A percentile compares a stretch with the other conserved stretches of the same genome.
These are phyloP conservation scores for Sarcoramphus papa DNA, from an alignment of 2,797 vertebrate species.

Conservation along the genomic window DNA sequence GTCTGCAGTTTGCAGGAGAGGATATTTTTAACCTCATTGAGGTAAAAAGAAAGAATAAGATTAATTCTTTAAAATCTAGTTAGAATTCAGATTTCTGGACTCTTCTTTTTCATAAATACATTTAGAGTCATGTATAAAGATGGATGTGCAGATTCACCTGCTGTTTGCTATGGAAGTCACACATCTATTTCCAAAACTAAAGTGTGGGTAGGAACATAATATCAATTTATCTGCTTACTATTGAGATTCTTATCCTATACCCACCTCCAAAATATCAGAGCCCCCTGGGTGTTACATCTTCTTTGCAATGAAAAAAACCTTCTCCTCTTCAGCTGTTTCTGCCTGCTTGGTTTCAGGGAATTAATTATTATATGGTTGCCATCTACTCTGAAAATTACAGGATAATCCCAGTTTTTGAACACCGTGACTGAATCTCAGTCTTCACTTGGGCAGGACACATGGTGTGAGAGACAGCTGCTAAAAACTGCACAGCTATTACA, in stretches of 20 bases:
- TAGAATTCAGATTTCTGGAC: not conserved
- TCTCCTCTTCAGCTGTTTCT: conserved; percentile 1
- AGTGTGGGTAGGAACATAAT: not conserved
- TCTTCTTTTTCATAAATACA: not conserved
- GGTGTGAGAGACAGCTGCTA: conserved; percentile 67
- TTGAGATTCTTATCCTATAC: not conserved
- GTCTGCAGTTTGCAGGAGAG: not conserved
- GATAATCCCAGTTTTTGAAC: conserved; percentile 49
- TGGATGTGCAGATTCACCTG: not conserved
- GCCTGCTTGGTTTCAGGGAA: not conserved
- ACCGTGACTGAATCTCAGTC: conserved; percentile 37
- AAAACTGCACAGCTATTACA: conserved; percentile 61
- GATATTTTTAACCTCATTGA: not conserved
- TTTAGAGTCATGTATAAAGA: not conserved
- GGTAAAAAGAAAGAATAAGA: not conserved
- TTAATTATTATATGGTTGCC: not conserved
- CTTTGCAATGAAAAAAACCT: not conserved
- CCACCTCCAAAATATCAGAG: not conserved
- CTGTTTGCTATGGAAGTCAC: not conserved
- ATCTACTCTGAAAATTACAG: conserved; percentile 35
- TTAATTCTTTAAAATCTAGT: not conserved
- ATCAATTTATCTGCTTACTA: not conserved
- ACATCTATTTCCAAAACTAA: not conserved
- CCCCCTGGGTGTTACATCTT: not conserved
- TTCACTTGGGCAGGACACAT: conserved; percentile 55